Conservation (phyloP, 2,888 invertebrate genomes). For the Holacanthella duospinosa region DNA sequence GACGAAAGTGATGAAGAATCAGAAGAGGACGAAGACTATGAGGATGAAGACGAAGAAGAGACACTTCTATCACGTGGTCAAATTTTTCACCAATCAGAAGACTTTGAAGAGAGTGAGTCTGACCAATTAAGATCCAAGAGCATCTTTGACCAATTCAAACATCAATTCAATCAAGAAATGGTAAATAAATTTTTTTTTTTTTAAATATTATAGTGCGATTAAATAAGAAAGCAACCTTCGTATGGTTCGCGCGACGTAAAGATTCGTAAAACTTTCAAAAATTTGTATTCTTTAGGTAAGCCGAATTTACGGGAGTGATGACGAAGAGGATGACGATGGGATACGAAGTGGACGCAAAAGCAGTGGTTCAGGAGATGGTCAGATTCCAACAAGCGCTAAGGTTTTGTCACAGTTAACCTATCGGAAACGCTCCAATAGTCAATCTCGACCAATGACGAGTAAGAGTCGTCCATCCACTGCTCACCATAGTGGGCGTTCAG, state of each 20-base stretch:
- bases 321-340: not conserved
- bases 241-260: too few relatives aligned
- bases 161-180: constrained; percentile 32
- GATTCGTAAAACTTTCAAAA: too few relatives aligned
- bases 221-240: too few relatives aligned
- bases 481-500: not conserved
- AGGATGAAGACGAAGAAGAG: constrained; percentile 10
- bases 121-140: constrained; percentile 19
- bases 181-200: too few relatives aligned
- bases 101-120: constrained; percentile 16
- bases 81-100: constrained; percentile 13
- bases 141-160: constrained; percentile 34
- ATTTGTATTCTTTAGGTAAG: too few relatives aligned
- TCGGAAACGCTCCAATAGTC: not conserved
- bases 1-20: constrained; percentile 15
- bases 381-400: too few relatives aligned
- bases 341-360: not conserved
- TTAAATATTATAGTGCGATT: too few relatives aligned
- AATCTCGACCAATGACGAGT: not conserved
- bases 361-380: not conserved
- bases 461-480: not conserved
- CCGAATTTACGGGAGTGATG: not conserved
- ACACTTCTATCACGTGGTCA: constrained; percentile 11
- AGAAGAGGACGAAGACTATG: not conserved
- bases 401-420: too few relatives aligned